Base-by-base conservation (phyloP, 2,888 invertebrate species). In the Xestia c-nigrum region DNA sequence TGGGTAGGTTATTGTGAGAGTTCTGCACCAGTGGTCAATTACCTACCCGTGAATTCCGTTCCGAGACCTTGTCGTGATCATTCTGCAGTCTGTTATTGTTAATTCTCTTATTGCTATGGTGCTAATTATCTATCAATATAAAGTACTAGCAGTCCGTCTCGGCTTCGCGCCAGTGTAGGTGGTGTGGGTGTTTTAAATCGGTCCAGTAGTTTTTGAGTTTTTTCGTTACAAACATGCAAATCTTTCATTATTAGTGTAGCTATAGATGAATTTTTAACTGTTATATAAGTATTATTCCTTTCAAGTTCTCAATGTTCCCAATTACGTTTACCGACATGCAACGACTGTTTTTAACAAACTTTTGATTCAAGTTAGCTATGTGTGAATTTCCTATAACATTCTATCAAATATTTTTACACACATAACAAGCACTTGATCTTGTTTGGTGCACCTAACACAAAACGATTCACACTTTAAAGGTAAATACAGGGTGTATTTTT, bases 1-100 rank as follows among this genome's bases (percentile, higher is more conserved):
- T 70, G 50, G 70, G 50, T 66, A 55, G 43, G 21, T 16, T 40
- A 55, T 75, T 66, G n/a, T 64, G 38, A 59, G 14, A 71, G 38
- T 61, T 70, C 14, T 24, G 16, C 16, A 16, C 4, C 24, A 16
- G 31, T 31, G 16, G 3, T 31, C 43, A 67, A 67, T 67, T 38
- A 24, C 43, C 31, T 50, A n/a, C n/a, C n/a, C 31, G 14, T 57
- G 38, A 31, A 52, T 24, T 71, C 10, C 4, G 40, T 59, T 59
- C 31, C 9, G 31, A 14, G 57, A 71, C 24, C 70, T 55, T 50
- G 31, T 72, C 5, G 12, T 43, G 3, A 16, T 52, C 24, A 64
- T 40, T 52, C 12, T 50, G 46, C 38, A 21, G 9, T n/a, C n/a
- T n/a, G n/a, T 72, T 16, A 38, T 47, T 59, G 5, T 21, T 67